Evolutionary conservation across 2,888 invertebrate species (phyloP), one percentile per base, ranked within the genome.

Genomic region (Drosophila putrida): DNA sequence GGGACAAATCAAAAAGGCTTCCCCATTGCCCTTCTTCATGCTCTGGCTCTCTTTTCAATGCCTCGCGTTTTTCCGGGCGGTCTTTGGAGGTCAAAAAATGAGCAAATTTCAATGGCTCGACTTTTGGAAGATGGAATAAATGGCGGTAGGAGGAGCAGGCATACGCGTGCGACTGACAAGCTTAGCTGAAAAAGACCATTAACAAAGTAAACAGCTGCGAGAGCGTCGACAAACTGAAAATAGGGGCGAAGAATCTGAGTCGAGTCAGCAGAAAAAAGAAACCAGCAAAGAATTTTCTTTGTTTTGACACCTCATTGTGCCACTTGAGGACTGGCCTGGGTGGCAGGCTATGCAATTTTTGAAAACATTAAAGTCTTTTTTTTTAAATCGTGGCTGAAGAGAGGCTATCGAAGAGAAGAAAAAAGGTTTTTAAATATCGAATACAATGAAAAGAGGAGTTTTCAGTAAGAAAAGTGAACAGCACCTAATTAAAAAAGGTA

Each of bases 181-280:
- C 89, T 87, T 70, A 88, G 86, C 85, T 89, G 89, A 75, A 86
- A 86, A 86, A 88, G 88, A 77, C 86, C 88, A 86, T 86, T 86
- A 86, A 86, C 86, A 89, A 86, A 89, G 86, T 88, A 89, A 86
- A 86, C 86, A 89, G 89, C 90, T 85, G 88, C 78, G 65, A 75
- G 82, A 71, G 69, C 62, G 51, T 50, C 65, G 72, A 70, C 77
- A 67, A 72, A 73, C 66, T 69, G 63, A 68, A 68, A 74, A 66
- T 66, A 67, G 64, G 67, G 65, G 66, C 71, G 28, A 62, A 49
- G 50, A 71, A 78, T 77, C 60, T 64, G 41, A 63, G 78, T 64
- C 68, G 81, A 84, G 67, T 84, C 82, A 89, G 89, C 85, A 57
- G 15, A 51, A 70, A 66, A 66, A 65, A 50, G 46, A 66, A 71